Evolutionary conservation across 2,113 vertebrate species (phyloP), one percentile per base, ranked within the genome.

Genomic region (Eolophus roseicapilla): DNA sequence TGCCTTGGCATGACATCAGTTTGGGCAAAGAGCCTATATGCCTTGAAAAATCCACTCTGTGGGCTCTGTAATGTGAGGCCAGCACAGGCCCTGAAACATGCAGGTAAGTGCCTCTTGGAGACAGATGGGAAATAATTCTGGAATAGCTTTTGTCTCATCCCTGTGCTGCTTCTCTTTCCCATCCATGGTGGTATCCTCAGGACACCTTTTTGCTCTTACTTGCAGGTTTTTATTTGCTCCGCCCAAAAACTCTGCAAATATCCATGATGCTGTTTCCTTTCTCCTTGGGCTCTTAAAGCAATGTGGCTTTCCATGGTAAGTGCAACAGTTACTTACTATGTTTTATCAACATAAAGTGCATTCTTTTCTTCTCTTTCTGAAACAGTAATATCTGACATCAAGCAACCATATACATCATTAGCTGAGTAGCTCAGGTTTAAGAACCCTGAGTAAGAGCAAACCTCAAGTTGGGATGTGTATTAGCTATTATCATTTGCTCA

Each of bases 401-500:
- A 86, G 75, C 70, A 90, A 46, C 52, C 37, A 41, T 52, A 60
- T 79, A 69, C 23, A 77, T 90, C 37, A 64, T 83, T 78, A 69
- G 7, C 91, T 91, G 87, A 89, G 53, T 64, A 90, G 43, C 49
- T 93, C 8, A 11, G 25, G 47, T 87, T 37, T 53, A 94, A 82
- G 85, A 89, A 57, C 19, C 29, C 60, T 28, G 75, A 64, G 60
- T 47, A 92, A 73, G 73, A 74, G 82, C 63, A 77, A 94, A 86
- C 62, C 73, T 97, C 55, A 96, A 96, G 92, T 95, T 76, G 74
- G 64, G 80, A 86, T 79, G 65, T 92, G 44, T 88, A 93, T 84
- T 92, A 91, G 88, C 92, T 92, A 69, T 96, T 96, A 94, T 84
- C 57, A 64, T 90, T 86, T 62, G 29, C 62, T 96, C 92, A 81